Conservation (phyloP, 2,888 invertebrate species). For the Dioctria rufipes region DNA sequence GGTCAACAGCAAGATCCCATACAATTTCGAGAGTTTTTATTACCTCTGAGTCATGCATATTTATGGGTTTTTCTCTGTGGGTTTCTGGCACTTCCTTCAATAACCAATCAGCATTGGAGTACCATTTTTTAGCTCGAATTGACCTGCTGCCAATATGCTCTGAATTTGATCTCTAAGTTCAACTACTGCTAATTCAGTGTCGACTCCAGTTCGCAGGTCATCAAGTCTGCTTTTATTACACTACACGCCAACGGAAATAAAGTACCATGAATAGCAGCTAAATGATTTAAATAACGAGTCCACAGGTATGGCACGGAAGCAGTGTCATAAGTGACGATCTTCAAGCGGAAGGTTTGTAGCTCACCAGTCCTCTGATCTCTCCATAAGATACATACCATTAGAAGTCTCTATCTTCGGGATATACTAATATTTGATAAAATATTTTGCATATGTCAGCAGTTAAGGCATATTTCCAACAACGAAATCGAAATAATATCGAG, state of each 20-base stretch:
- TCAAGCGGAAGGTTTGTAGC: neutral
- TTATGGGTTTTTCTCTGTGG: slow-evolving; percentile 11
- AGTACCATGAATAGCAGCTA: neutral
- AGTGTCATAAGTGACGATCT: neutral
- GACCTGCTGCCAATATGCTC: neutral
- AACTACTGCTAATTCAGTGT: neutral
- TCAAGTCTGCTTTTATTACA: neutral
- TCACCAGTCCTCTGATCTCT: neutral
- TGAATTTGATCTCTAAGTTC: neutral
- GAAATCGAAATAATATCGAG: too few relatives aligned
- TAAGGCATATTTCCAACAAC: neutral
- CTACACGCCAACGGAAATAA: neutral
- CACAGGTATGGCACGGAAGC: too few relatives aligned
- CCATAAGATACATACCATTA: neutral
- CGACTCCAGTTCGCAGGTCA: neutral
- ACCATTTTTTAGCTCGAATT: slow-evolving; percentile 9
- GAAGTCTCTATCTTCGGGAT: neutral
- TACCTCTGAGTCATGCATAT: neutral
- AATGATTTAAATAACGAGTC: too few relatives aligned
- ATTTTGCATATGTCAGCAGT: neutral
- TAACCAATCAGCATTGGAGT: neutral
- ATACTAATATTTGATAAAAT: neutral
- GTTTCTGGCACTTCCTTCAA: neutral
- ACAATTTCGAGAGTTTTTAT: neutral
- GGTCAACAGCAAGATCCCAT: slow-evolving; percentile 17